Percentiles rank a stretch among this genome's conserved stretches.
Evolutionary conservation across 2,797 vertebrate genomes (phyloP).

Genomic region (Gorsachius magnificus): DNA sequence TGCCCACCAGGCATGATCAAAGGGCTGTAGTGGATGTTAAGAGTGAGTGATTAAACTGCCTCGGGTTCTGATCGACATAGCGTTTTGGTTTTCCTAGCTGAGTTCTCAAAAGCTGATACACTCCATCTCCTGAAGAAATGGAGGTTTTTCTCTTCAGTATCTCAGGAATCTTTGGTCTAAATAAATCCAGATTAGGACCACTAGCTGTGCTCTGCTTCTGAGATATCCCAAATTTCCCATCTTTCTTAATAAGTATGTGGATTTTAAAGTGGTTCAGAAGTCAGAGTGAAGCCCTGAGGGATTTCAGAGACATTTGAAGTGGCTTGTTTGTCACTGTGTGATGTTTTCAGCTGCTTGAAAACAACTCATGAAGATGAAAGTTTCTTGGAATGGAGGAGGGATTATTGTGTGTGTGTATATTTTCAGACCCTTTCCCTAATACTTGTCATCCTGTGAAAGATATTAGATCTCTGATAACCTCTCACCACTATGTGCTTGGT

Average conservation of each 20-base stretch:
- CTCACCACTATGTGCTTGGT: not conserved
- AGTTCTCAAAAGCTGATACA: not conserved
- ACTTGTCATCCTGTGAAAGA: not conserved
- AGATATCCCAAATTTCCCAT: not conserved
- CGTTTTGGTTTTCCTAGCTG: not conserved
- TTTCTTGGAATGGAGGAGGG: not conserved
- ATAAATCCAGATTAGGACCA: not conserved
- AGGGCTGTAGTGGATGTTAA: not conserved
- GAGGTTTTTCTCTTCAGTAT: not conserved
- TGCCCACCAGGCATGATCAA: not conserved
- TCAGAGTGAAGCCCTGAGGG: not conserved
- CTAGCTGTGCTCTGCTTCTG: not conserved
- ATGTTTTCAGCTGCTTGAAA: not conserved
- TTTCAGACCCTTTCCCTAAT: not conserved
- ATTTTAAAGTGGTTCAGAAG: not conserved
- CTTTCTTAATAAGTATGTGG: not conserved
- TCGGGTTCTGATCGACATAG: not conserved
- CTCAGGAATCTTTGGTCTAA: not conserved
- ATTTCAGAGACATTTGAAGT: slow-evolving; percentile 1
- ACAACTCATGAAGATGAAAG: not conserved
- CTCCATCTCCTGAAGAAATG: not conserved
- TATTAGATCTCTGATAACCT: not conserved
- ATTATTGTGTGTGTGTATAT: not conserved
- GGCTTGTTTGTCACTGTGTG: not conserved
- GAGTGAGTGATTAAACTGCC: not conserved